Conservation (phyloP, 2,888 invertebrate species). For the Brenthis ino region DNA sequence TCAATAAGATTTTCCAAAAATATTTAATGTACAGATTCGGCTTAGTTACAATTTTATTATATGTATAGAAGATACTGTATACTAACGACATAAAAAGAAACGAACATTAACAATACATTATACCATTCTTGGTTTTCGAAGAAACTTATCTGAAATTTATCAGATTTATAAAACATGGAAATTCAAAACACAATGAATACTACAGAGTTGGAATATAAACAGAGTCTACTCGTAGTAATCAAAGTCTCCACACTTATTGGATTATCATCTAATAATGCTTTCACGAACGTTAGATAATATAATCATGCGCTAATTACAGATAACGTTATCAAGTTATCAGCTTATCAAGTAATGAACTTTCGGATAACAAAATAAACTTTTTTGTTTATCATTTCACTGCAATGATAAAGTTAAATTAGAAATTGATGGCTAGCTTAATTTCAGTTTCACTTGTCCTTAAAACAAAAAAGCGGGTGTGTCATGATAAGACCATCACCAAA, state of each 20-base stretch:
- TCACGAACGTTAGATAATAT: conserved; percentile 17
- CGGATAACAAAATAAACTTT: background rate
- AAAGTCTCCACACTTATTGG: background rate
- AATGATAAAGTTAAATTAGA: background rate
- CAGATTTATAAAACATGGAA: no score
- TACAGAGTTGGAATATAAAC: background rate
- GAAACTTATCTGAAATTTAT: no score
- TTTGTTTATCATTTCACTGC: background rate
- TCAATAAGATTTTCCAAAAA: no score
- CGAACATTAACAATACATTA: no score
- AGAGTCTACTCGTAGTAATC: background rate
- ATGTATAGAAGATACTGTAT: no score
- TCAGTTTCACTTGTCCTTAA: background rate
- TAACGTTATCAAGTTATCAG: conserved; percentile 9
- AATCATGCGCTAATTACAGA: conserved; percentile 12
- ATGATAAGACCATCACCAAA: no score
- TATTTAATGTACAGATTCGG: no score
- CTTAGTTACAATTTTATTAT: no score
- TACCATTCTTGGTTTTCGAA: no score
- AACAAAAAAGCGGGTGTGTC: background rate
- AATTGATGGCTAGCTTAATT: background rate
- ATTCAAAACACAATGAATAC: no score
- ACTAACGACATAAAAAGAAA: no score
- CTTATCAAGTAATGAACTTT: conserved; percentile 20
- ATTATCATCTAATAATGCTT: conserved; percentile 10